Conservation (phyloP, 2,113 vertebrate species). For the Salvelinus alpinus region DNA sequence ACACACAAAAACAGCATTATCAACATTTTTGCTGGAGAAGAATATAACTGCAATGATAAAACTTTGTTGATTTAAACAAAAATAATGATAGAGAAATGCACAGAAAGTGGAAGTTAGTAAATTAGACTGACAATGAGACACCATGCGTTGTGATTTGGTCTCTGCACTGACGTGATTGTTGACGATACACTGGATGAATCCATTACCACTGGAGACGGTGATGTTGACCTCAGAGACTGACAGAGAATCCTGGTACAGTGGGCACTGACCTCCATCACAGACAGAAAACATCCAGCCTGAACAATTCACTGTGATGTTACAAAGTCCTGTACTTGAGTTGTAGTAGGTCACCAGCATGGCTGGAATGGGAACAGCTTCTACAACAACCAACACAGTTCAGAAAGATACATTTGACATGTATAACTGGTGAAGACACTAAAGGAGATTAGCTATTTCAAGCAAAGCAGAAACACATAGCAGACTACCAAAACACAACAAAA, state of each 20-base stretch:
- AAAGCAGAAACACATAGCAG: no score
- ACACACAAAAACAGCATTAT: neutral
- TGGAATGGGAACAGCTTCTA: conserved; percentile 48
- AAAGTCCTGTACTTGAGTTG: conserved; percentile 37
- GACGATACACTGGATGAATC: conserved; percentile 40
- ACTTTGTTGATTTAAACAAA: neutral
- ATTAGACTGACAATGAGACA: no score
- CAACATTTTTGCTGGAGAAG: neutral
- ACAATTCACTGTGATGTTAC: conserved; percentile 58
- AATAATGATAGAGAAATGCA: neutral
- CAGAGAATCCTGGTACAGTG: fast-evolving
- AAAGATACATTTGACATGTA: neutral
- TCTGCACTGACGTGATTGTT: conserved; percentile 55
- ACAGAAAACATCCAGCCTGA: conserved; percentile 35
- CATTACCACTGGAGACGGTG: neutral
- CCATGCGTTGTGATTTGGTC: neutral
- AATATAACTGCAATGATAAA: no score
- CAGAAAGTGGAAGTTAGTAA: neutral
- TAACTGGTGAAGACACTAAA: no score
- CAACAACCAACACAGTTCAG: no score
- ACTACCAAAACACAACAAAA: no score
- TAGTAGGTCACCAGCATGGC: neutral
- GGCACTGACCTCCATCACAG: conserved; percentile 44
- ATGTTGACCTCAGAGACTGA: conserved; percentile 40
- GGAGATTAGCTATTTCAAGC: no score